Evolutionary conservation across 2,888 invertebrate genomes (phyloP).

Genomic region (Parasteatoda lunata): DNA sequence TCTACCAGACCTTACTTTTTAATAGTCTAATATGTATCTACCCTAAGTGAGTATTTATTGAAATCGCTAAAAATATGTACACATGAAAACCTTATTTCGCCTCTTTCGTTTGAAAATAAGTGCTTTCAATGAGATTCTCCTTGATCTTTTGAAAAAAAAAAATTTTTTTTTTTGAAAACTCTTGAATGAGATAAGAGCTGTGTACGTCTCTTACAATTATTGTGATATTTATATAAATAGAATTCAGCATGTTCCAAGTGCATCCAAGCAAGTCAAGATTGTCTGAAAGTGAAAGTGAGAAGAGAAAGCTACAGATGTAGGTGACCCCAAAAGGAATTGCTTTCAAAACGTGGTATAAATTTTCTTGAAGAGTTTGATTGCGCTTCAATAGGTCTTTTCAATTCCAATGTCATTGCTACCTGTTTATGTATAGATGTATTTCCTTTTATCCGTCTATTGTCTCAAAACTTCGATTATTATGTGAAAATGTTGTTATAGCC

Average conservation of each 20-base stretch:
- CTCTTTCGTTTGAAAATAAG: too few species aligned
- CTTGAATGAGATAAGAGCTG: too few species aligned
- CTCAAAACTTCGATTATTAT: background rate
- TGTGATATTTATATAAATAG: too few species aligned
- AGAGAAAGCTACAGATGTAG: conserved; percentile 32
- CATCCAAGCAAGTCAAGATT: background rate
- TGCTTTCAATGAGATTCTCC: too few species aligned
- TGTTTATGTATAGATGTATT: background rate
- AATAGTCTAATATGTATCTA: too few species aligned
- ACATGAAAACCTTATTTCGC: too few species aligned
- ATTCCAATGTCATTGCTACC: conserved; percentile 47
- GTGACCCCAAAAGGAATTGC: conserved; percentile 49
- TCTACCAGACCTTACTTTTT: too few species aligned
- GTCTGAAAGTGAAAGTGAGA: conserved; percentile 33
- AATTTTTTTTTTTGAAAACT: too few species aligned
- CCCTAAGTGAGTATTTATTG: too few species aligned
- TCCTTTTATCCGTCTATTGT: conserved; percentile 4
- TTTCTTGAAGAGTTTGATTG: conserved; percentile 6
- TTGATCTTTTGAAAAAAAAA: too few species aligned
- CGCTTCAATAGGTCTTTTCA: conserved; percentile 20
- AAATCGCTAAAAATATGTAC: too few species aligned
- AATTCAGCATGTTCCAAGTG: background rate
- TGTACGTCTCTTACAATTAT: too few species aligned
- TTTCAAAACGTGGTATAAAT: conserved; percentile 43
- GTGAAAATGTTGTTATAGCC: background rate